A percentile compares a stretch with the other conserved stretches of the same genome.
phyloP scores from a whole-genome alignment of 2,888 invertebrate genomes.

The Phyllotreta striolata region DNA sequence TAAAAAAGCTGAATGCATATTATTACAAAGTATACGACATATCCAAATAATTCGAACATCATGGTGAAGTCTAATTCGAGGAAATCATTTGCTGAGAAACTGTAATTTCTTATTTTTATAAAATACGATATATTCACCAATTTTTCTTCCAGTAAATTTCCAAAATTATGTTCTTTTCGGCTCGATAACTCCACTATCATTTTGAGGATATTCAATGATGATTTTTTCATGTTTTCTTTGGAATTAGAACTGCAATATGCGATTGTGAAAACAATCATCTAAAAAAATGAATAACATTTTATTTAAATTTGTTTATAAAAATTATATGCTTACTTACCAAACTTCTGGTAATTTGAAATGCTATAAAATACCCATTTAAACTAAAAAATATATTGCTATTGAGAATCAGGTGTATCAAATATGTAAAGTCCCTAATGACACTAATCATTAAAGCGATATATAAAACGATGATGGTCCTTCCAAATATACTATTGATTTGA shows the following conservation, averaged over 20 bases:
- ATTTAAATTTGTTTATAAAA: too few species aligned
- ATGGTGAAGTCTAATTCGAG: constrained; percentile 6
- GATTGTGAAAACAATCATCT: neutral
- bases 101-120: constrained; percentile 2
- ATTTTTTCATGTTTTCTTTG: neutral
- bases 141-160: constrained; percentile 10
- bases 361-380: neutral
- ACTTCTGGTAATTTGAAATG: neutral
- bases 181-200: neutral
- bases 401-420: neutral
- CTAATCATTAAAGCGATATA: neutral
- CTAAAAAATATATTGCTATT: neutral
- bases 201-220: constrained; percentile 1
- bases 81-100: constrained; percentile 6
- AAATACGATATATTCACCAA: neutral
- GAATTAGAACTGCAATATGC: neutral
- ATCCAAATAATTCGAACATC: neutral
- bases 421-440: neutral
- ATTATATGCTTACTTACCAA: neutral
- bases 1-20: too few species aligned
- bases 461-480: neutral
- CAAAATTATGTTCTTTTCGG: neutral
- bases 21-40: too few species aligned
- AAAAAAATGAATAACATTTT: too few species aligned
- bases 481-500: neutral